phyloP scores from a whole-genome alignment of 2,797 vertebrate species.

The Danio tinwini region DNA sequence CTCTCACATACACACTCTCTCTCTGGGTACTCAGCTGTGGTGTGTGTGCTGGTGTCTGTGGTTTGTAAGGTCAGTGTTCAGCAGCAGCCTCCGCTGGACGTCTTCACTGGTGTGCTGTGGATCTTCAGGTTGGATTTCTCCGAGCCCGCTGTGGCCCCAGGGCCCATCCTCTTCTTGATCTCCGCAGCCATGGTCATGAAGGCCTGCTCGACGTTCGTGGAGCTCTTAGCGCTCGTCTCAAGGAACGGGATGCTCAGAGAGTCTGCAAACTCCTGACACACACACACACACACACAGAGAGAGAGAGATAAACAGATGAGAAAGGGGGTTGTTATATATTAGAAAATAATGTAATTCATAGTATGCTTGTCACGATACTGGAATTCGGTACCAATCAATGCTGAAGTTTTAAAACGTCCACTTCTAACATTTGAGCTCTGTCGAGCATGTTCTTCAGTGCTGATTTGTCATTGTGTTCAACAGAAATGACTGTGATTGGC shows the following conservation, averaged over 20 bases:
- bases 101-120: constrained; percentile 97
- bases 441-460: no score
- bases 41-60: constrained; percentile 60
- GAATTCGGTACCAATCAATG: no score
- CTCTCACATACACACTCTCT: background rate
- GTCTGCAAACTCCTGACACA: constrained; percentile 91
- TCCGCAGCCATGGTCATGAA: constrained; percentile 99
- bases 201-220: constrained; percentile 98
- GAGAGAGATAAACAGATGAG: background rate
- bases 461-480: no score
- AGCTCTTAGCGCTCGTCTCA: constrained; percentile 97
- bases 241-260: constrained; percentile 95
- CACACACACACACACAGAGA: no score
- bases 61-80: constrained; percentile 74
- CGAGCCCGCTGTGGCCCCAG: constrained; percentile 88
- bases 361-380: no score
- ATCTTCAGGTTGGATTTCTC: constrained; percentile 98
- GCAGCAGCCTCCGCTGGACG: constrained; percentile 94
- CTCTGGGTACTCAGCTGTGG: constrained; percentile 53
- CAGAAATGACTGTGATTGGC: no score
- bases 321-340: no score
- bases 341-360: no score
- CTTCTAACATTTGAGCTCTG: no score
- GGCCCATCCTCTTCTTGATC: constrained; percentile 98
- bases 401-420: no score